A percentile compares a stretch with the other conserved stretches of the same genome.
Conservation (phyloP, 2,797 vertebrate species). For the Cynodonichthys magdalenae region DNA sequence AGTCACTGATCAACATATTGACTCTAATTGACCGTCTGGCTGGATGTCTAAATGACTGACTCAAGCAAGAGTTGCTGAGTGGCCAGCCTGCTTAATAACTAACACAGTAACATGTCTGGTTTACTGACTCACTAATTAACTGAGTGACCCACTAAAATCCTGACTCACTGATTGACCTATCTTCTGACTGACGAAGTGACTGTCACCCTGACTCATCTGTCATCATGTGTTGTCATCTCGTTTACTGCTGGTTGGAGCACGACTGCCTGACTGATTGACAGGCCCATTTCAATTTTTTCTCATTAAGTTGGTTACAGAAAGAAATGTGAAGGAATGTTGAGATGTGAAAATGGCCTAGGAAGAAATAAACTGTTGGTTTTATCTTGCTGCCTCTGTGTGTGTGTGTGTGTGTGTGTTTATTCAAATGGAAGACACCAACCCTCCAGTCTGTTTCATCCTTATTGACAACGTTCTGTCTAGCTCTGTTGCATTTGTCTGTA, state of each 20-base stretch:
- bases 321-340: constrained; percentile 58
- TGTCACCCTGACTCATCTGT: constrained; percentile 38
- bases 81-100: constrained; percentile 57
- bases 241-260: constrained; percentile 29
- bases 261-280: constrained; percentile 45
- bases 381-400: neutral
- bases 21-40: constrained; percentile 66
- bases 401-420: constrained; percentile 34
- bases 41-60: constrained; percentile 62
- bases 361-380: constrained; percentile 35
- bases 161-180: constrained; percentile 71
- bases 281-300: constrained; percentile 65
- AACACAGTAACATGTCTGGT: constrained; percentile 42
- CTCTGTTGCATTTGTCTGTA: constrained; percentile 55
- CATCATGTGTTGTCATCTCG: constrained; percentile 40
- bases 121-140: constrained; percentile 71
- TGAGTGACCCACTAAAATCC: constrained; percentile 66
- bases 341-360: constrained; percentile 36
- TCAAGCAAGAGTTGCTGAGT: constrained; percentile 53
- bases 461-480: constrained; percentile 42
- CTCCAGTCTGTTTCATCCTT: constrained; percentile 36
- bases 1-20: constrained; percentile 71
- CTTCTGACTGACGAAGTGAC: constrained; percentile 47
- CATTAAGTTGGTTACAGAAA: constrained; percentile 59
- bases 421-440: constrained; percentile 32